phyloP scores from a whole-genome alignment of 2,797 vertebrate genomes.

The Rhynchonycteris naso region DNA sequence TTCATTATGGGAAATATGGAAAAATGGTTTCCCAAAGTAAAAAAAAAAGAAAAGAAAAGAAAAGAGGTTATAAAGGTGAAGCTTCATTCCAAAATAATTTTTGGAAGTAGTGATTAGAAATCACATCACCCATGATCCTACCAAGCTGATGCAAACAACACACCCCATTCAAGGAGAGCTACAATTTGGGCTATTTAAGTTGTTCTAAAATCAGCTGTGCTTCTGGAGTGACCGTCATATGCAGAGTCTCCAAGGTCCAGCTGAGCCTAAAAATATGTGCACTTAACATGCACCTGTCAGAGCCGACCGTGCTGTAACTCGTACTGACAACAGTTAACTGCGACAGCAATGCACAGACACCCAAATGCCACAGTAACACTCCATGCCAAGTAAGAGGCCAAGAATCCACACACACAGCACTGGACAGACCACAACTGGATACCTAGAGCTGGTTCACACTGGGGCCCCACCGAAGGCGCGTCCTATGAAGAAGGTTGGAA shows the following conservation, averaged over 20 bases:
- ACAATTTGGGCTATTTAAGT: background rate
- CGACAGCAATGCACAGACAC: background rate
- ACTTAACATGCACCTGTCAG: background rate
- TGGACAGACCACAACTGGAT: background rate
- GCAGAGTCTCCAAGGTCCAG: background rate
- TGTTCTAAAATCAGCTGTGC: background rate
- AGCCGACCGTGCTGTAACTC: background rate
- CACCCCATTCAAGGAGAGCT: background rate
- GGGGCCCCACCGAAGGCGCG: background rate
- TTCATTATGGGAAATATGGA: background rate
- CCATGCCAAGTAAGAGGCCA: background rate
- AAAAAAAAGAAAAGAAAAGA: conserved; percentile 21
- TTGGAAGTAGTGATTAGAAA: background rate
- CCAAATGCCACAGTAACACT: background rate
- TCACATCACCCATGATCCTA: background rate
- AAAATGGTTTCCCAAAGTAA: conserved; percentile 7
- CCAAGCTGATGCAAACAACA: background rate
- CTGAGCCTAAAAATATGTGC: background rate
- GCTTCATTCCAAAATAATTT: background rate
- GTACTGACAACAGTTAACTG: background rate
- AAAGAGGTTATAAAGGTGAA: background rate
- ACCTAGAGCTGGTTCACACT: background rate
- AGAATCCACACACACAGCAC: background rate
- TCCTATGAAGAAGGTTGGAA: background rate
- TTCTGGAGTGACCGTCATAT: background rate